Conservation (phyloP, 2,797 vertebrate genomes). For the Masticophis lateralis region DNA sequence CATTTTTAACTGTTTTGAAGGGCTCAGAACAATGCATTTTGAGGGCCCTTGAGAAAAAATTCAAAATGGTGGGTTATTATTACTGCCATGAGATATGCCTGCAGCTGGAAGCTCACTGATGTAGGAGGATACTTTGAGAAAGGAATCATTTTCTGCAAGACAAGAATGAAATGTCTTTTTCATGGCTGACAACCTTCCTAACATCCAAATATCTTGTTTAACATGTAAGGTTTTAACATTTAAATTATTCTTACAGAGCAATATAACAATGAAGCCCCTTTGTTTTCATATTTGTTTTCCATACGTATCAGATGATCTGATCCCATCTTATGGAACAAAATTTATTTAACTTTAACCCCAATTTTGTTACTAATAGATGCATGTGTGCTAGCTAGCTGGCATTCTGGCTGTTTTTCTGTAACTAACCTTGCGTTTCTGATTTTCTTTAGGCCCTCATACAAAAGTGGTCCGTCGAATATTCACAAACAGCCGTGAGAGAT, state of each 20-base stretch:
- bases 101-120: neutral
- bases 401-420: neutral
- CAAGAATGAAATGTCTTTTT: neutral
- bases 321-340: neutral
- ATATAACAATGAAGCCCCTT: neutral
- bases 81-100: neutral
- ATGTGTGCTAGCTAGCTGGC: neutral
- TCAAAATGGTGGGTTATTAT: neutral
- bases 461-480: conserved; percentile 82
- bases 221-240: neutral
- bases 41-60: neutral
- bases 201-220: neutral
- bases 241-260: neutral
- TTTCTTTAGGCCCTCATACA: conserved; percentile 77
- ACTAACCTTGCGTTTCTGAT: neutral
- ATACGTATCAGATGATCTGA: neutral
- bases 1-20: neutral
- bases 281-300: neutral
- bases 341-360: neutral
- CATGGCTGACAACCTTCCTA: neutral
- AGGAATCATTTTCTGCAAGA: neutral
- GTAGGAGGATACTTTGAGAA: neutral
- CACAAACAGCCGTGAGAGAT: conserved; percentile 87
- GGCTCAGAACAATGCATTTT: neutral
- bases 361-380: neutral